Base-by-base conservation (phyloP, 2,797 vertebrate genomes). In the Falco peregrinus region DNA sequence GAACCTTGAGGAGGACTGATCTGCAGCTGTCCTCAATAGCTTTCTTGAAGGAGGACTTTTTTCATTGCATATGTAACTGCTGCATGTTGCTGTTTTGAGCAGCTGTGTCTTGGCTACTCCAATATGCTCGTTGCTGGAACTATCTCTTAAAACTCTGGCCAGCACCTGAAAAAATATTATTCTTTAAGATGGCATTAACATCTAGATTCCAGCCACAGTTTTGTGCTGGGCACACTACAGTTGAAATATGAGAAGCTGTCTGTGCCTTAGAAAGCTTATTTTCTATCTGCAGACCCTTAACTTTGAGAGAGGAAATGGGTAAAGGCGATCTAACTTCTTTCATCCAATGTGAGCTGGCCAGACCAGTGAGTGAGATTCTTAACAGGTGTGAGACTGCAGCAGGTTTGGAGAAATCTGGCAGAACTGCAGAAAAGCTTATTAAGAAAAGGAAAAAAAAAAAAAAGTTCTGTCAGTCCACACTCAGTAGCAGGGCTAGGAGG, bases 121-220 rank as follows among this genome's bases (percentile, higher is more conserved):
- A 21, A 39, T 75, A 75, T 7, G 24, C 65, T 93, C 43, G 10
- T 77, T 80, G 78, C 84, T 92, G 81, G 50, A 92, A 77, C 70
- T 88, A 1, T 68, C 68, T 94, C 68, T 86, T 95, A 90, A 94
- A 93, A 82, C 24, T 90, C 69, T 57, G 57, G 22, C 35, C 45
- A 87, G 64, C 86, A 90, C 84, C 88, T 96, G 92, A 89, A 95
- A 94, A 93, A 94, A 94, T 81, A 93, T 79, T 90, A 35, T 85
- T 74, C 47, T 87, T 92, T 78, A 87, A 68, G 76, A 54, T 77
- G 79, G 54, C 69, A 80, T 87, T 95, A 89, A 56, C 54, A 73
- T 61, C 50, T 76, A 51, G 37, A 45, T 64, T 90, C 35, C 75
- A 78, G 68, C 33, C 43, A 53, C 70, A 68, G 0, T 75, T 90